These are phyloP conservation scores for Phoronis australis DNA, from an alignment of 2,888 invertebrate species.

Conservation along the genomic window DNA sequence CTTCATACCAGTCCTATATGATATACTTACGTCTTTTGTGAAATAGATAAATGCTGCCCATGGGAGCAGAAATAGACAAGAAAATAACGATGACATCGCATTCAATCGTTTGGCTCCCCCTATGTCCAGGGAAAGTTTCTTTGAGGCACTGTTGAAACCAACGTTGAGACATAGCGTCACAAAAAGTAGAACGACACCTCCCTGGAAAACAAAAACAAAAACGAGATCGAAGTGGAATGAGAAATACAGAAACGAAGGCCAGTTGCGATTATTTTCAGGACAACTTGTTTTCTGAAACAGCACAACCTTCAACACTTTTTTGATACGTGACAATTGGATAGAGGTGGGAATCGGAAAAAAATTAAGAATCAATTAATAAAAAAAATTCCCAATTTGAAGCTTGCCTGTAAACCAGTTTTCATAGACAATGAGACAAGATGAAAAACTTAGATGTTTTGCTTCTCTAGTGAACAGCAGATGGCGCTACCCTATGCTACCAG, in stretches of 20 bases:
- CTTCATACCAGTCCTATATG: no score
- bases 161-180: conserved; percentile 53
- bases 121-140: conserved; percentile 56
- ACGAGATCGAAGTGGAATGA: no score
- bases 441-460: no score
- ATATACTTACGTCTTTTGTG: conserved; percentile 50
- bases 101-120: conserved; percentile 58
- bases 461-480: no score
- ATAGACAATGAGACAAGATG: no score
- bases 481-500: no score
- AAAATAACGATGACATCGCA: conserved; percentile 54
- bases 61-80: conserved; percentile 53
- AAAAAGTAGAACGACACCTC: conserved; percentile 56
- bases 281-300: background rate
- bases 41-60: conserved; percentile 53
- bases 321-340: no score
- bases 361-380: no score
- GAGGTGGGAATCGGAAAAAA: no score
- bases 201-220: conserved; percentile 35
- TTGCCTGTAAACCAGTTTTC: no score
- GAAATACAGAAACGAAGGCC: background rate
- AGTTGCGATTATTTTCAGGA: background rate
- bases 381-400: no score
- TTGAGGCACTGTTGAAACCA: conserved; percentile 52
- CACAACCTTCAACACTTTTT: no score